Evolutionary conservation across 2,797 vertebrate genomes (phyloP), one percentile per base, ranked within the genome.

Genomic region (Rhinatrema bivittatum): DNA sequence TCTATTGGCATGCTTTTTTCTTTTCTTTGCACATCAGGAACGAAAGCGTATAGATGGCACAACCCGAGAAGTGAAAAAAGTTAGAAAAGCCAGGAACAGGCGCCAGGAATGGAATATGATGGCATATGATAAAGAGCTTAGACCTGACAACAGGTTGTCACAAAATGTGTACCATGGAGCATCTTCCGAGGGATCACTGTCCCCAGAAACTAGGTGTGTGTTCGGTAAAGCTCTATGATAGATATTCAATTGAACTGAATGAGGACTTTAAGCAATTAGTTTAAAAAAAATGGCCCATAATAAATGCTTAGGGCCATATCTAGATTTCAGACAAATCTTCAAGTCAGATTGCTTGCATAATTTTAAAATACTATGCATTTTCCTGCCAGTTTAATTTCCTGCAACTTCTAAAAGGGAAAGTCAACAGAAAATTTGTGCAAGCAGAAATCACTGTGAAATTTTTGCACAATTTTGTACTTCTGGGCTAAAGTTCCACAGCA

Each of bases 51-150:
- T 97, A 75, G 96, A 98, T 40, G 93, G 94, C 56, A 97, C 95
- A 4, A 76, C 97, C 45, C 90, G 96, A 50, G 95, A 99, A 85
- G 95, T 99, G 68, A 99, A 98, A 87, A 98, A 98, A 72, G 94
- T 99, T 68, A 88, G 96, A 46, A 99, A 99, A 82, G 96, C 96
- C 25, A 87, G 95, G 45, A 98, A 99, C 86, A 93, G 96, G 70
- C 87, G 95, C n/a, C 95, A 98, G 72, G 96, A 99, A 70, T 99
- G 96, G 96, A 98, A 93, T 75, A 97, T 99, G 89, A 93, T 99
- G 94, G 96, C 96, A 7, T 91, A 96, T 75, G 96, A 99, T 81
- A 99, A 97, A 80, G 95, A 99, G 77, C 87, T 99, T 74, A 88
- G 96, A 78, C 95, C 96, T 7, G 95, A 99, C 78, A 85, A 90